phyloP scores from a whole-genome alignment of 2,113 vertebrate species.

The Oryzias celebensis region DNA sequence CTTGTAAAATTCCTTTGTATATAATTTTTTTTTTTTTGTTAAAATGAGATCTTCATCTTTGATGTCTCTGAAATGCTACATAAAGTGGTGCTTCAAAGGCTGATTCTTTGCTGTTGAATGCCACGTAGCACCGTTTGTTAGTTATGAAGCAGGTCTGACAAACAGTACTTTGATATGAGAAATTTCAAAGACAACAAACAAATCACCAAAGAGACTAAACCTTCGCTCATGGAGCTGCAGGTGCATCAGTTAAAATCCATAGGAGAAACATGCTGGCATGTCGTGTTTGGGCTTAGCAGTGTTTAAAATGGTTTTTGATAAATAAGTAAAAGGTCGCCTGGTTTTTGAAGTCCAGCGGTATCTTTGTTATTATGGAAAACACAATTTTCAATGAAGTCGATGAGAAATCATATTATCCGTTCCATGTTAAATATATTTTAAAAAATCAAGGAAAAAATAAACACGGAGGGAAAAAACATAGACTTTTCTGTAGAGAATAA shows the following conservation, averaged over 20 bases:
- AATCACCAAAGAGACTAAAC: conserved; percentile 7
- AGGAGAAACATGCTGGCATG: too few relatives aligned
- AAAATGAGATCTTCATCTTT: conserved; percentile 13
- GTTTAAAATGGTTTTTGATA: too few relatives aligned
- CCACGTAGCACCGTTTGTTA: conserved; percentile 23
- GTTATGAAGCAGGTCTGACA: conserved; percentile 24
- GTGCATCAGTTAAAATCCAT: conserved; percentile 19
- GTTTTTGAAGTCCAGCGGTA: too few relatives aligned
- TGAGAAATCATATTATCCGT: too few relatives aligned
- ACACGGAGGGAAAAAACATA: too few relatives aligned
- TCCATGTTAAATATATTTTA: too few relatives aligned
- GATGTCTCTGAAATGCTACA: conserved; percentile 41
- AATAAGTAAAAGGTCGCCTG: too few relatives aligned
- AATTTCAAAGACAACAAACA: conserved; percentile 43
- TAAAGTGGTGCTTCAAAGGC: conserved; percentile 29
- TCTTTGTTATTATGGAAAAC: too few relatives aligned
- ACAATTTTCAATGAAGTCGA: too few relatives aligned
- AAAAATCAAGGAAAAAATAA: too few relatives aligned
- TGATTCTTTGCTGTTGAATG: conserved; percentile 23
- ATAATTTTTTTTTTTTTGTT: not conserved
- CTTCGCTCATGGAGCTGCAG: conserved; percentile 22
- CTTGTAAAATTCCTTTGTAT: not conserved
- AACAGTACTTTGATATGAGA: conserved; percentile 38
- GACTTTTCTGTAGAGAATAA: too few relatives aligned
- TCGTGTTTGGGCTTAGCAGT: too few relatives aligned